Percentiles rank a stretch among this genome's conserved stretches.
phyloP scores from a whole-genome alignment of 1,140 invertebrate species.

The Ips typographus region DNA sequence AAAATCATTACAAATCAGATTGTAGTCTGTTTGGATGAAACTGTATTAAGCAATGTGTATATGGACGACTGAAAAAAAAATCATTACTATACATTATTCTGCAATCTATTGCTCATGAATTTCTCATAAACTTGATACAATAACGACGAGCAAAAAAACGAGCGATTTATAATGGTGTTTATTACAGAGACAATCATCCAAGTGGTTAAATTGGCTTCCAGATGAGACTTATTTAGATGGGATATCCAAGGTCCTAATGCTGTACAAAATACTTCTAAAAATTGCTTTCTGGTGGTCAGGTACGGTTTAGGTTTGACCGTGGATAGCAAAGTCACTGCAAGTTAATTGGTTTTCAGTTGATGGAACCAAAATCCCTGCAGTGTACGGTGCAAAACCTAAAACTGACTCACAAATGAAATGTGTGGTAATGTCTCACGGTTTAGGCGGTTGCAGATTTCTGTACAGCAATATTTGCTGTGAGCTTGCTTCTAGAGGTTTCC shows the following conservation, averaged over 20 bases:
- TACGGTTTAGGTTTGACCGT: conserved; percentile 1
- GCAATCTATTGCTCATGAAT: no score
- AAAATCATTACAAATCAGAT: no score
- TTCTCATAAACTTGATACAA: no score
- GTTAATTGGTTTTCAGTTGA: no score
- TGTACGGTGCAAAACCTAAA: conserved; percentile 55
- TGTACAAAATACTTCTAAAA: conserved; percentile 55
- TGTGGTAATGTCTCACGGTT: conserved; percentile 68
- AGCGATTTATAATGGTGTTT: no score
- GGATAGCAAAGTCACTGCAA: no score
- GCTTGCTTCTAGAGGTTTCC: conserved; percentile 66
- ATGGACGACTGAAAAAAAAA: no score
- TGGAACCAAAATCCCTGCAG: conserved; percentile 57
- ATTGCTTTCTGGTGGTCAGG: conserved; percentile 53
- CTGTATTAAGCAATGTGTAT: no score
- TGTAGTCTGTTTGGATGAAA: no score
- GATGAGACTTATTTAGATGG: conserved; percentile 59
- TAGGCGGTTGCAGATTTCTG: conserved; percentile 63
- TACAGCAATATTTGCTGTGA: conserved; percentile 63
- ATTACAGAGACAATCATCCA: conserved; percentile 27
- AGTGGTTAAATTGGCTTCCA: conserved; percentile 62
- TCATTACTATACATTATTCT: no score
- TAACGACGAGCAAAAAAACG: no score
- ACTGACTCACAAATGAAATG: conserved; percentile 57
- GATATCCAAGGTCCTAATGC: conserved; percentile 56